Conservation (phyloP, 2,797 vertebrate species). For the Gobio occitaniae region DNA sequence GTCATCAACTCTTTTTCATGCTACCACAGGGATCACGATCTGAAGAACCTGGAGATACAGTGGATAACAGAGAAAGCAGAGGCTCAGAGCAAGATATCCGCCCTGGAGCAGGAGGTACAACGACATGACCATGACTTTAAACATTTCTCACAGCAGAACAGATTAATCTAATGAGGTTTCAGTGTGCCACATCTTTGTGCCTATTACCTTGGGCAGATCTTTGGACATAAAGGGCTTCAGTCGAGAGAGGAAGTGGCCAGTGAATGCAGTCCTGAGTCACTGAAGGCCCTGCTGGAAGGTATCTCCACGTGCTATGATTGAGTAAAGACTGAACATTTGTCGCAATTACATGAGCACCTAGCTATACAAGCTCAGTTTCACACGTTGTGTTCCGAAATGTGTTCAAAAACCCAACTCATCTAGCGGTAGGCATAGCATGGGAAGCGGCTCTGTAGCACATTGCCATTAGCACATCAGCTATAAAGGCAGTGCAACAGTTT, state of each 20-base stretch:
- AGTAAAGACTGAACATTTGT: neutral
- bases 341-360: neutral
- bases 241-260: conserved; percentile 2
- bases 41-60: conserved; percentile 63
- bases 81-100: conserved; percentile 65
- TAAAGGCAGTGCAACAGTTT: neutral
- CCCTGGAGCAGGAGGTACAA: conserved; percentile 69
- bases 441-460: too few species aligned
- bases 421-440: neutral
- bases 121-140: neutral
- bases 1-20: neutral
- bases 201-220: conserved; percentile 39
- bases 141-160: neutral
- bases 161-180: neutral
- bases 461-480: conserved; percentile 2
- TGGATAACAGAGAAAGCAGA: conserved; percentile 65
- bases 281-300: conserved; percentile 64
- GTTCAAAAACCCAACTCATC: neutral
- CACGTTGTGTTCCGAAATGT: neutral
- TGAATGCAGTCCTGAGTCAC: conserved; percentile 35
- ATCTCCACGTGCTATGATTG: neutral
- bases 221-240: conserved; percentile 22
- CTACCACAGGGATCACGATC: conserved; percentile 66
- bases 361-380: neutral
- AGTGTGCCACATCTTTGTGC: neutral